phyloP scores from a whole-genome alignment of 2,797 vertebrate genomes.

The Choloepus didactylus region DNA sequence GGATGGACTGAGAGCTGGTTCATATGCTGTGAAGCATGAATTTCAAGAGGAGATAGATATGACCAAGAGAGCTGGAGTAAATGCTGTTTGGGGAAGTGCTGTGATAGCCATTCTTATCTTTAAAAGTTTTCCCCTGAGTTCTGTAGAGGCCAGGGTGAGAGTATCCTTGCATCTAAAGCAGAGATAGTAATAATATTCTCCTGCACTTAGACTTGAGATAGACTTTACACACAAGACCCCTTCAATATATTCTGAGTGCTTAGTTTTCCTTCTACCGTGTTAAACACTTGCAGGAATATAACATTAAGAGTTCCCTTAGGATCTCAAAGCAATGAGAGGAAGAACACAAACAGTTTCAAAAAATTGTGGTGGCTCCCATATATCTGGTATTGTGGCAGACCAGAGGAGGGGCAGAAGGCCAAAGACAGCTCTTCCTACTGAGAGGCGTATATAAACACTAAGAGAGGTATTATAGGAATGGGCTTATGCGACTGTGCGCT shows the following conservation, averaged over 20 bases:
- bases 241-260: neutral
- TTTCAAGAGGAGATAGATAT: slow-evolving; percentile 85
- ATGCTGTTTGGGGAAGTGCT: neutral
- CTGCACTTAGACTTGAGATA: neutral
- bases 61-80: neutral
- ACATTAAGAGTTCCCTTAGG: neutral
- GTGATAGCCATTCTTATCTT: no score
- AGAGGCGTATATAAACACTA: neutral
- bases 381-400: no score
- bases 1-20: no score
- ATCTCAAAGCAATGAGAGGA: neutral
- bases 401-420: no score
- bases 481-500: no score
- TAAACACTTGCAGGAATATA: neutral
- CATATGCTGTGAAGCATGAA: slow-evolving; percentile 79
- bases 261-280: neutral
- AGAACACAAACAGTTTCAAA: neutral
- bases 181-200: neutral
- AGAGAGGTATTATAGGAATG: no score
- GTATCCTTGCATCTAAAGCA: neutral
- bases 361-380: neutral
- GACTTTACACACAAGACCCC: neutral
- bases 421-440: neutral
- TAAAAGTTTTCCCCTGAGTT: neutral
- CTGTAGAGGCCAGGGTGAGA: neutral